Conservation (phyloP, 2,888 invertebrate genomes). For the Leucophenga montana region DNA sequence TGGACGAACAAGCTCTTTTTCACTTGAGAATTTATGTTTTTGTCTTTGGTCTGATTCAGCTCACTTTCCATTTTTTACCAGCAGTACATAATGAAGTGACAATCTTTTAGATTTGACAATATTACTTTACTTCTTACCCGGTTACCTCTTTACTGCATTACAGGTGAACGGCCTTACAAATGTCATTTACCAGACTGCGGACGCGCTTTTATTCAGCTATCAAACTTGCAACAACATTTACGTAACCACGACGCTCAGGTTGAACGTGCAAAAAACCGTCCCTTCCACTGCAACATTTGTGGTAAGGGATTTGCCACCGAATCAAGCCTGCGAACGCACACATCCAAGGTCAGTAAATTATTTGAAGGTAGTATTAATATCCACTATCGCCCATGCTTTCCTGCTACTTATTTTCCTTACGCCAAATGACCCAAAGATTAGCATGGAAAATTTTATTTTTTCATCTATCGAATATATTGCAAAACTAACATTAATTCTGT, state of each 20-base stretch:
- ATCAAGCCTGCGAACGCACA: conserved; percentile 94
- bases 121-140: too few relatives aligned
- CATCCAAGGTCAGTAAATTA: conserved; percentile 91
- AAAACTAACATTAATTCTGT: background rate
- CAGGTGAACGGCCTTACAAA: conserved; percentile 96
- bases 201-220: conserved; percentile 95
- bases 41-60: too few relatives aligned
- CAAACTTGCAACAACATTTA: conserved; percentile 95
- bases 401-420: too few relatives aligned
- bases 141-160: conserved; percentile 61
- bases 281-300: conserved; percentile 96
- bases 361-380: background rate
- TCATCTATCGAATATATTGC: background rate
- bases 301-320: conserved; percentile 97
- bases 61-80: too few relatives aligned
- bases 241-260: conserved; percentile 97
- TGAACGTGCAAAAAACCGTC: conserved; percentile 93
- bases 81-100: too few relatives aligned
- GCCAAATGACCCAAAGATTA: background rate
- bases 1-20: too few relatives aligned
- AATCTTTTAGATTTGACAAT: too few relatives aligned
- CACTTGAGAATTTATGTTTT: too few relatives aligned
- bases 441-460: background rate
- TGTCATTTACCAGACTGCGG: conserved; percentile 97
- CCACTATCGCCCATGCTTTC: too few relatives aligned